Conservation (phyloP, 2,797 vertebrate species). For the Muscicapa comitata region DNA sequence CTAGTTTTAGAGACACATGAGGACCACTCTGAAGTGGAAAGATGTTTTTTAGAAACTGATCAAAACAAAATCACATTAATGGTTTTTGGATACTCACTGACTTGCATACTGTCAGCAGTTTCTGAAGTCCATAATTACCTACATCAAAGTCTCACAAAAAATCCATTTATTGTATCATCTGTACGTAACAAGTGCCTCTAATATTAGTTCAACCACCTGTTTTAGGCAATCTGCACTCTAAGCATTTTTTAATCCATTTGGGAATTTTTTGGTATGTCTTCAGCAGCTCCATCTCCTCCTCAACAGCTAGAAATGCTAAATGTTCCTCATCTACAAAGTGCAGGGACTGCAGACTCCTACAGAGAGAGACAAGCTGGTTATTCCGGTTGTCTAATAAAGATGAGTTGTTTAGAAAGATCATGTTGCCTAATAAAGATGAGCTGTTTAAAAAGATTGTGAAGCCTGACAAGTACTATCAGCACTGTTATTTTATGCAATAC, state of each 20-base stretch:
- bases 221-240: not conserved
- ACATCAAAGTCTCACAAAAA: not conserved
- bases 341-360: not conserved
- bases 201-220: not conserved
- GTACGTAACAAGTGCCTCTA: not conserved
- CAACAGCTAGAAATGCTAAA: not conserved
- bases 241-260: not conserved
- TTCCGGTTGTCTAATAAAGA: not conserved
- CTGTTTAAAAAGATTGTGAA: not conserved
- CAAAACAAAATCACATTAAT: not conserved
- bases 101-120: not conserved
- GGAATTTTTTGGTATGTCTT: not conserved
- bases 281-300: not conserved
- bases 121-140: not conserved
- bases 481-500: not conserved
- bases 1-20: not conserved
- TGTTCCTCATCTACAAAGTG: not conserved
- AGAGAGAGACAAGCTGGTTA: not conserved
- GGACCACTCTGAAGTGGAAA: not conserved
- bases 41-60: not conserved
- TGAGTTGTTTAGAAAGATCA: conserved; percentile 32
- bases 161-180: not conserved
- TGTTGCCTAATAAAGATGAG: conserved; percentile 24
- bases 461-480: conserved; percentile 9
- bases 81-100: not conserved